Evolutionary conservation across 2,113 vertebrate genomes (phyloP).

Genomic region (Otolemur garnettii): DNA sequence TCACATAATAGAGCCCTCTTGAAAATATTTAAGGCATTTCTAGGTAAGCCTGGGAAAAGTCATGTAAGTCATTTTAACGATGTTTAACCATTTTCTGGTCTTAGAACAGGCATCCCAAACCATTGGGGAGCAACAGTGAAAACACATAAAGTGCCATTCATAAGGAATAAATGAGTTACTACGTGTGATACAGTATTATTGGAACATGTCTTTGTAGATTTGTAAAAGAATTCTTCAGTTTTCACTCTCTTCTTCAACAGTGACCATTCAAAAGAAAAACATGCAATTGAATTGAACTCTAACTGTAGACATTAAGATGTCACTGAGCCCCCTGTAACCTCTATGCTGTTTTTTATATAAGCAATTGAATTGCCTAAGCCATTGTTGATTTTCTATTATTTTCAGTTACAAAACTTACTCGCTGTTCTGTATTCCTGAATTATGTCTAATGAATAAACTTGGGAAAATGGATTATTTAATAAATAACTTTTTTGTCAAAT

Average conservation of each 20-base stretch:
- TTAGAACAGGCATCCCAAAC: neutral
- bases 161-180: neutral
- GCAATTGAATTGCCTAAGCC: neutral
- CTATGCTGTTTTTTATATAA: neutral
- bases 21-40: neutral
- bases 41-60: neutral
- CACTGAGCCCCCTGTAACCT: fast-evolving
- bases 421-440: neutral
- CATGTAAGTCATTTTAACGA: neutral
- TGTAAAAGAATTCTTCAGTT: neutral
- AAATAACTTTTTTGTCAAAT: neutral
- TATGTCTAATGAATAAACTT: neutral
- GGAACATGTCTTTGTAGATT: neutral
- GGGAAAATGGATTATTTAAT: neutral
- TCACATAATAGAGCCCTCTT: neutral
- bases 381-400: neutral
- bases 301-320: neutral
- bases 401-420: neutral
- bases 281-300: neutral
- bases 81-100: neutral
- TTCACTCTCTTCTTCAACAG: neutral
- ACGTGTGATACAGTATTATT: neutral
- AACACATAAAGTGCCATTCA: neutral
- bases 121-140: neutral
- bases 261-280: neutral